phyloP scores from a whole-genome alignment of 2,888 invertebrate species.

The Ennomos quercinarius region DNA sequence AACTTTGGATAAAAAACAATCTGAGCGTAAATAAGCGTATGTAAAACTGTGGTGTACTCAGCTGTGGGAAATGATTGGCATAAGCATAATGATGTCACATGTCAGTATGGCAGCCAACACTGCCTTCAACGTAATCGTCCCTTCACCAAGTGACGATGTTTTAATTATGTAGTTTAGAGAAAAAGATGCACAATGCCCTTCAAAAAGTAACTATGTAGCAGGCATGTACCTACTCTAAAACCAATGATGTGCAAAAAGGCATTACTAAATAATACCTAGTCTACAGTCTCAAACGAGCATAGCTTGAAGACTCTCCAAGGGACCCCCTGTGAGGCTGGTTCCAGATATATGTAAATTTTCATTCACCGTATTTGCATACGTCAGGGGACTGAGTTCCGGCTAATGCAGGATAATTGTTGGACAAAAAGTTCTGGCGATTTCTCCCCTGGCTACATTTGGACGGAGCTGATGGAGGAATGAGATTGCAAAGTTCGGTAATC shows the following conservation, averaged over 20 bases:
- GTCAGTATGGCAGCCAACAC: no score
- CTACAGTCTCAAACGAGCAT: conserved; percentile 21
- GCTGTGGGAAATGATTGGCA: no score
- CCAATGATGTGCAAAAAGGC: background rate
- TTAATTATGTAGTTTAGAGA: no score
- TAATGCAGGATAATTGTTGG: conserved; percentile 68
- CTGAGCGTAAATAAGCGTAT: no score
- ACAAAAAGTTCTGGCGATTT: conserved; percentile 53
- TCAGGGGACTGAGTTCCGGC: conserved; percentile 29
- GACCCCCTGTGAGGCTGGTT: conserved; percentile 19
- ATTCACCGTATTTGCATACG: conserved; percentile 41
- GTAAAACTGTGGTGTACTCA: no score
- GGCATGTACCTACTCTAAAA: no score
- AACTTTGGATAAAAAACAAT: no score
- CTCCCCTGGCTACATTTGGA: conserved; percentile 39
- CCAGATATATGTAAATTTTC: conserved; percentile 41
- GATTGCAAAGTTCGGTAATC: conserved; percentile 27
- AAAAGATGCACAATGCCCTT: no score
- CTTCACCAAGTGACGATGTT: no score
- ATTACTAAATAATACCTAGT: background rate
- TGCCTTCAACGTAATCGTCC: no score
- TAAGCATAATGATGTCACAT: no score
- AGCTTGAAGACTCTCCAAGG: conserved; percentile 23
- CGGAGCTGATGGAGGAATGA: conserved; percentile 21
- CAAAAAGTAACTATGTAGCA: no score